phyloP scores from a whole-genome alignment of 2,888 invertebrate genomes.

The Hirudinaria manillensis region DNA sequence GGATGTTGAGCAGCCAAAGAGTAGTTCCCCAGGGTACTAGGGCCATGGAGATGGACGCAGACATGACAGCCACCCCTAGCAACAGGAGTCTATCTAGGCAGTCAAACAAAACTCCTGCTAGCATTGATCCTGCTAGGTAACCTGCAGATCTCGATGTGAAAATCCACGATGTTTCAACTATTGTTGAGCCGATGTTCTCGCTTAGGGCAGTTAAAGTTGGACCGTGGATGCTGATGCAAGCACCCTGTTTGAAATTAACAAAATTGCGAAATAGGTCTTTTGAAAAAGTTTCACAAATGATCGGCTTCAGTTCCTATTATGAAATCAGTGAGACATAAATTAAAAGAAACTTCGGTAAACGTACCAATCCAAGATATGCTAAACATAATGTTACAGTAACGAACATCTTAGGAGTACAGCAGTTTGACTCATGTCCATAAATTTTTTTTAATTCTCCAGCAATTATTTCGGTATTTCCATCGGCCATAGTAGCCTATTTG shows the following conservation, averaged over 20 bases:
- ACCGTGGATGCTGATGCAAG: slow-evolving; percentile 55
- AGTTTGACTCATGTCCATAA: too few species aligned
- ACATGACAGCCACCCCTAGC: slow-evolving; percentile 51
- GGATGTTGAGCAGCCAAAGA: slow-evolving; percentile 46
- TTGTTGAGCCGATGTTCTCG: slow-evolving; percentile 46
- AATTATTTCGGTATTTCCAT: too few species aligned
- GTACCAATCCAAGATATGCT: too few species aligned
- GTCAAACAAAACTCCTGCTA: slow-evolving; percentile 52
- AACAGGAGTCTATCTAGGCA: slow-evolving; percentile 52
- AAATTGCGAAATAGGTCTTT: too few species aligned
- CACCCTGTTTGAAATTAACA: slow-evolving; percentile 48
- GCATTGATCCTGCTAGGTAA: slow-evolving; percentile 53
- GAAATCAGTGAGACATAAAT: too few species aligned
- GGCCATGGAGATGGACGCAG: slow-evolving; percentile 52
- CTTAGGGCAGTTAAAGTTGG: slow-evolving; percentile 54
- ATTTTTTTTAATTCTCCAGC: too few species aligned
- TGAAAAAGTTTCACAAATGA: too few species aligned
- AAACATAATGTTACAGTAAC: too few species aligned
- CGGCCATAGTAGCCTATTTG: too few species aligned
- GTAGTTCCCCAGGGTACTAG: slow-evolving; percentile 53
- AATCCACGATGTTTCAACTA: slow-evolving; percentile 50
- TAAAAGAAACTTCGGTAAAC: too few species aligned
- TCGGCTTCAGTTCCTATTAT: too few species aligned
- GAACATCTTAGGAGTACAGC: too few species aligned
- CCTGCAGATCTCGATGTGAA: slow-evolving; percentile 54